phyloP scores from a whole-genome alignment of 2,888 invertebrate species.

The Eremobia ochroleuca region DNA sequence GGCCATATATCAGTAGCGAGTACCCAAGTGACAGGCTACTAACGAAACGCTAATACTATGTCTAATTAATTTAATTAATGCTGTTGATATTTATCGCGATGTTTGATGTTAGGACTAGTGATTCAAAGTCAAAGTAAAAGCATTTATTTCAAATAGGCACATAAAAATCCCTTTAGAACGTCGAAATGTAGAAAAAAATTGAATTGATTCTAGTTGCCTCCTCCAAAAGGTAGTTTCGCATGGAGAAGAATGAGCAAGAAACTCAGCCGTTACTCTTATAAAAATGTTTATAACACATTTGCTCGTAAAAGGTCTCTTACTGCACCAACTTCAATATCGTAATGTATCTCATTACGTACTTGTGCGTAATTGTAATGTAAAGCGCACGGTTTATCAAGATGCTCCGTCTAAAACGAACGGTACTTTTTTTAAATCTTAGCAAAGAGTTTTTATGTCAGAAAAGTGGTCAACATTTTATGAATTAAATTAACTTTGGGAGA shows the following conservation, averaged over 20 bases:
- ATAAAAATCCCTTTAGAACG: neutral
- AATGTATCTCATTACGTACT: too few species aligned
- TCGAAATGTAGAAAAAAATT: neutral
- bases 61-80: conserved; percentile 31
- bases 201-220: neutral
- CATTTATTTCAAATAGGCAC: neutral
- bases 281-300: too few species aligned
- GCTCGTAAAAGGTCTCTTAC: too few species aligned
- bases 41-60: conserved; percentile 28
- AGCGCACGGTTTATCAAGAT: too few species aligned
- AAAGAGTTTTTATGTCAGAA: too few species aligned
- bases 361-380: too few species aligned
- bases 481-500: too few species aligned
- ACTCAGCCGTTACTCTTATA: neutral
- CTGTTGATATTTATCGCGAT: conserved; percentile 10
- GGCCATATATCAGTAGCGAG: conserved; percentile 16
- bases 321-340: too few species aligned
- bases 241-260: neutral
- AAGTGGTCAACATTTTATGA: too few species aligned
- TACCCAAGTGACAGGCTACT: conserved; percentile 33
- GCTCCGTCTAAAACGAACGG: too few species aligned
- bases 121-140: neutral
- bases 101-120: neutral
- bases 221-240: neutral
- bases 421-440: too few species aligned